A percentile compares a stretch with the other conserved stretches of the same genome.
Conservation (phyloP, 2,888 invertebrate genomes). For the Rhorus exstirpatorius region DNA sequence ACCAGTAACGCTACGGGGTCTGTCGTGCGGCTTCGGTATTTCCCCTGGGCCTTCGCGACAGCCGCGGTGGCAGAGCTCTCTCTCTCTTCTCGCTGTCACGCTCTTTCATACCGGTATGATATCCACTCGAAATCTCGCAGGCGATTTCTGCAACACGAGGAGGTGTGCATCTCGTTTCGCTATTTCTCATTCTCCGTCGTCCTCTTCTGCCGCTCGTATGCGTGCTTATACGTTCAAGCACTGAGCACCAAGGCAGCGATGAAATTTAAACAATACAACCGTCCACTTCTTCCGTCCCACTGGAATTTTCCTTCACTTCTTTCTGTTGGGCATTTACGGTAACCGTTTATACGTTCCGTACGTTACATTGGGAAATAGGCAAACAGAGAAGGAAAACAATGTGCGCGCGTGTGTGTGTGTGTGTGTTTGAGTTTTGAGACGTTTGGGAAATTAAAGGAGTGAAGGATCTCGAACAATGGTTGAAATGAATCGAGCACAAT, state of each 20-base stretch:
- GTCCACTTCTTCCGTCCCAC: conserved; percentile 42
- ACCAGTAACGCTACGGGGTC: conserved; percentile 79
- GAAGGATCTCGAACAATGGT: neutral
- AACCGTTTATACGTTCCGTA: neutral
- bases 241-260: conserved; percentile 70
- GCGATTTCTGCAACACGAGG: conserved; percentile 42
- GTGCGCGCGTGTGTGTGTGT: too few species aligned
- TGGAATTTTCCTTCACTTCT: conserved; percentile 39
- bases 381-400: conserved; percentile 8
- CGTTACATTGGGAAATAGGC: conserved; percentile 2
- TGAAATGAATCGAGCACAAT: conserved; percentile 6
- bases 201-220: neutral
- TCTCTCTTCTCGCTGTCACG: conserved; percentile 23
- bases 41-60: conserved; percentile 80
- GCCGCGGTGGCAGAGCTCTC: conserved; percentile 64
- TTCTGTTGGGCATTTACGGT: conserved; percentile 15
- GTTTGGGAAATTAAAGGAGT: conserved; percentile 43
- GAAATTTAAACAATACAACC: conserved; percentile 80
- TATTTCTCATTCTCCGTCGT: conserved; percentile 36
- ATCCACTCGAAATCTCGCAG: conserved; percentile 59
- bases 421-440: conserved; percentile 47
- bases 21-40: conserved; percentile 78
- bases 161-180: conserved; percentile 34
- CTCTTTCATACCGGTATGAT: conserved; percentile 26
- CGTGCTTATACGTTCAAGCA: conserved; percentile 57